A percentile compares a stretch with the other conserved stretches of the same genome.
Conservation (phyloP, 2,113 vertebrate genomes). For the Sebastes schlegelii region DNA sequence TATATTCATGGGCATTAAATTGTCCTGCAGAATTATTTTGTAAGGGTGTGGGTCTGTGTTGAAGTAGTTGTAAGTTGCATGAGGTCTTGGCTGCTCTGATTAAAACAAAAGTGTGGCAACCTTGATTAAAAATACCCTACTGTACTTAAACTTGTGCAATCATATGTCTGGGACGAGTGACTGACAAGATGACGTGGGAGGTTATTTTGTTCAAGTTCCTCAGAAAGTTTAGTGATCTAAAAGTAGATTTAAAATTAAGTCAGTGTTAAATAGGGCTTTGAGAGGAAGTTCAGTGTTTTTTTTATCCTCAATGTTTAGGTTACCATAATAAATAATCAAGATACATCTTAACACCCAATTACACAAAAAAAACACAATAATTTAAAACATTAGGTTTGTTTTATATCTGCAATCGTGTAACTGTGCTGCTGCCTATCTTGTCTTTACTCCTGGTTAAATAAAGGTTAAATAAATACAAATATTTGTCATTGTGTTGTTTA, state of each 20-base stretch:
- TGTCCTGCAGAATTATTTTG: not conserved
- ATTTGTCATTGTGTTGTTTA: too few species aligned
- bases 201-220: not conserved
- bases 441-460: too few species aligned
- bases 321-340: not conserved
- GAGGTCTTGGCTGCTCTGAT: not conserved
- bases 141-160: not conserved
- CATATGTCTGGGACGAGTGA: not conserved
- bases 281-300: not conserved
- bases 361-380: not conserved
- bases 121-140: not conserved
- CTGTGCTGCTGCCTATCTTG: too few species aligned
- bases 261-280: too few species aligned
- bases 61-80: not conserved
- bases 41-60: not conserved
- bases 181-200: not conserved
- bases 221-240: not conserved
- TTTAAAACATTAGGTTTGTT: too few species aligned
- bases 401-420: too few species aligned
- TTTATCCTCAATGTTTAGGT: not conserved
- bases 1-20: not conserved
- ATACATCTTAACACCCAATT: not conserved
- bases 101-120: not conserved
- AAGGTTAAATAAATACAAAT: too few species aligned
- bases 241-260: not conserved